These are phyloP conservation scores for Silurus meridionalis DNA, from an alignment of 2,113 vertebrate genomes.

Conservation along the genomic window DNA sequence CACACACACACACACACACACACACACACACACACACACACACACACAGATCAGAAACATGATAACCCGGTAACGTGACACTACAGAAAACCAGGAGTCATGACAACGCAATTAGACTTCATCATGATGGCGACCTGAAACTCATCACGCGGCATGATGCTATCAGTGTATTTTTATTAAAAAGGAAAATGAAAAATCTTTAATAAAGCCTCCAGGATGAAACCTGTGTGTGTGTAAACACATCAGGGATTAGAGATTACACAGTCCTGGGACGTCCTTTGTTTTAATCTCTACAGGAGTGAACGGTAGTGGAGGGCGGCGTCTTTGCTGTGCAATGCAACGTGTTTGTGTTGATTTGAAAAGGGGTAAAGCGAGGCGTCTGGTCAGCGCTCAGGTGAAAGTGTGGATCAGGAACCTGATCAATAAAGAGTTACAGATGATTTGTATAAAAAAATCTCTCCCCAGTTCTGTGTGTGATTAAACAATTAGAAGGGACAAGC, in stretches of 20 bases:
- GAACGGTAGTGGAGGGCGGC: no score
- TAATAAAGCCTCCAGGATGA: not conserved
- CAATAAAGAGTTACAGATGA: not conserved
- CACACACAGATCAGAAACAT: not conserved
- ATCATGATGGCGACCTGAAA: not conserved
- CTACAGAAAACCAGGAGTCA: not conserved
- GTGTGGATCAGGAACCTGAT: not conserved
- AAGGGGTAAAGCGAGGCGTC: not conserved
- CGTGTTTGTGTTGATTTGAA: no score
- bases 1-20: slow-evolving; percentile 5
- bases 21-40: not conserved
- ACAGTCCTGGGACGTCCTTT: not conserved
- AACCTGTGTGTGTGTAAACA: not conserved
- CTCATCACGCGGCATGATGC: not conserved
- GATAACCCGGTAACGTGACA: slow-evolving; percentile 1
- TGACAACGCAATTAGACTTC: slow-evolving; percentile 13
- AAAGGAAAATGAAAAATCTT: not conserved
- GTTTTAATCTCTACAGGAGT: not conserved
- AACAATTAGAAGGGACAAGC: not conserved
- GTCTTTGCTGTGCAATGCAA: not conserved
- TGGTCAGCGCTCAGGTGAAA: no score
- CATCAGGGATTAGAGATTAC: not conserved
- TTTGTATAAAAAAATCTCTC: not conserved
- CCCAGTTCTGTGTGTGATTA: not conserved
- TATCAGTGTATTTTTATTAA: not conserved